Percentiles rank a stretch among this genome's conserved stretches.
Conservation (phyloP, 53 echinoderm and acorn worm species). For the Actinopyga echinites region DNA sequence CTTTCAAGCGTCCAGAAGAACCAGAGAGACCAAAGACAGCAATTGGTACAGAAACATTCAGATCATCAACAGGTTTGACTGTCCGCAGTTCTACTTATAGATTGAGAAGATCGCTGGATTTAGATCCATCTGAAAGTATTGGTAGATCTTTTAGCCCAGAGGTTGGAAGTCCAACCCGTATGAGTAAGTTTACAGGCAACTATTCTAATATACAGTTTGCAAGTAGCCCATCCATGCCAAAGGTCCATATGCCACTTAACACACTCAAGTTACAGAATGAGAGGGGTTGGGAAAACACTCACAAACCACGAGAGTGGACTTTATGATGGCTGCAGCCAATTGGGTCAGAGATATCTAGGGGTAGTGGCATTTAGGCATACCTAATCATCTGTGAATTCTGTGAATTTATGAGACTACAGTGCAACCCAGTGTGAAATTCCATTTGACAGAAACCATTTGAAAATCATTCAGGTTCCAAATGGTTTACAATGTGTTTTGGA, state of each 20-base stretch:
- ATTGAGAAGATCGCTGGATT: conserved; percentile 25
- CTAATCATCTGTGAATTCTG: no score
- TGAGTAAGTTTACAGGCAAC: conserved; percentile 53
- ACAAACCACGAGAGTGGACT: conserved; percentile 77
- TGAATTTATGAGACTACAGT: no score
- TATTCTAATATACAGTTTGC: conserved; percentile 69
- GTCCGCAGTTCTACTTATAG: conserved; percentile 42
- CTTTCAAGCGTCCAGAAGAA: conserved; percentile 37
- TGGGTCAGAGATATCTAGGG: no score
- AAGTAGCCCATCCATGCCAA: conserved; percentile 81
- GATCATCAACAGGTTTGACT: conserved; percentile 6
- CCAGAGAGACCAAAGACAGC: conserved; percentile 44
- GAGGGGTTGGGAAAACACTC: conserved; percentile 68
- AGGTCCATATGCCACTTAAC: conserved; percentile 72
- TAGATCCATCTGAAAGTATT: conserved; percentile 11
- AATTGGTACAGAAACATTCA: conserved; percentile 32
- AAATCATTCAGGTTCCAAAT: no score
- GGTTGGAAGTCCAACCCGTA: conserved; percentile 56
- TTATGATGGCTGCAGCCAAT: conserved; percentile 19
- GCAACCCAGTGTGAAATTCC: no score
- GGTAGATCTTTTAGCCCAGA: conserved; percentile 57
- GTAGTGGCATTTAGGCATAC: no score
- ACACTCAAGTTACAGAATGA: conserved; percentile 62
- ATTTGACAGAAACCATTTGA: no score
- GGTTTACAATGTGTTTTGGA: no score